Evolutionary conservation across 2,113 vertebrate species (phyloP).

Genomic region (Indicator maculatus): DNA sequence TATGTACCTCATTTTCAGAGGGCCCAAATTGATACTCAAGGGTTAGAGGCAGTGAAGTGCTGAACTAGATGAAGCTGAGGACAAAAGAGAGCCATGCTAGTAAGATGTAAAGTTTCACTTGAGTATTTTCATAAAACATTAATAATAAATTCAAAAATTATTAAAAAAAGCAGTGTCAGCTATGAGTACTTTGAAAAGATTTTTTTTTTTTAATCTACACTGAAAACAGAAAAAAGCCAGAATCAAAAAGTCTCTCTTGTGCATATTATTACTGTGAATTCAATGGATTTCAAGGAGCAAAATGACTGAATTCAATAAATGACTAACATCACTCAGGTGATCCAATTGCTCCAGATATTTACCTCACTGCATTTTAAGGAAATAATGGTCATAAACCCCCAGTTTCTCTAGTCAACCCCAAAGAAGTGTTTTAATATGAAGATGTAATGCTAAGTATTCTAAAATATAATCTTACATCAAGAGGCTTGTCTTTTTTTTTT

Average conservation of each 20-base stretch:
- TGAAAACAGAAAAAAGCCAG: neutral
- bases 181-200: neutral
- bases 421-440: neutral
- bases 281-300: neutral
- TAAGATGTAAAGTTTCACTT: neutral
- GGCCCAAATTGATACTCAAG: neutral
- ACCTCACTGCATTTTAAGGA: neutral
- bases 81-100: neutral
- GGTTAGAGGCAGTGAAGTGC: neutral
- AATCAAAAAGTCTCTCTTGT: neutral
- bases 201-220: neutral
- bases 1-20: neutral
- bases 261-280: neutral
- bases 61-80: neutral
- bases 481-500: neutral
- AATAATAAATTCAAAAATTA: neutral
- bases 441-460: neutral
- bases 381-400: neutral
- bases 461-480: neutral
- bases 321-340: neutral
- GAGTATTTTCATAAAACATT: neutral
- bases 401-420: neutral
- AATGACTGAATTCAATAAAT: neutral
- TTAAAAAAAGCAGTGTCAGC: neutral
- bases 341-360: neutral